These are phyloP conservation scores for Pteropus rufus DNA, from an alignment of 2,797 vertebrate species.

Conservation along the genomic window DNA sequence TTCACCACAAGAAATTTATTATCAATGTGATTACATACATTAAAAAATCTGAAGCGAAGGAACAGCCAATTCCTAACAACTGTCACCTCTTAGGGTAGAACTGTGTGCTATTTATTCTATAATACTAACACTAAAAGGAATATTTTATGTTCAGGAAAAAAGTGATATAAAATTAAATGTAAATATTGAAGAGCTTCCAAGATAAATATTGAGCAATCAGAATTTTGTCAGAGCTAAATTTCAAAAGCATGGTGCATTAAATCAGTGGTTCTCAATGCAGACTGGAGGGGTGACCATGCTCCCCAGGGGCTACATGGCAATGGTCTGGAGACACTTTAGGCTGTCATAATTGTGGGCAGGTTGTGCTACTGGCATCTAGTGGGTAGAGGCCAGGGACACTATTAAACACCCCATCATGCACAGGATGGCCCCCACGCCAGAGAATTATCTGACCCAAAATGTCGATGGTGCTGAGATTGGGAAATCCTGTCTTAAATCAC, in stretches of 20 bases:
- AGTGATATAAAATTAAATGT: background rate
- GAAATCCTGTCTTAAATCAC: background rate
- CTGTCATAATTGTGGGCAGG: background rate
- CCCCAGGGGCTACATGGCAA: background rate
- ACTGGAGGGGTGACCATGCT: accelerated
- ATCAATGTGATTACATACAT: background rate
- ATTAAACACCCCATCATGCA: background rate
- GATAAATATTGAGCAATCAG: background rate
- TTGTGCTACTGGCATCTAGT: background rate
- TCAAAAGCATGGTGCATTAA: background rate
- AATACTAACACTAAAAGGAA: background rate
- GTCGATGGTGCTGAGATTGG: background rate
- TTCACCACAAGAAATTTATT: background rate
- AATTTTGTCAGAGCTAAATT: background rate
- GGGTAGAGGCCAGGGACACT: background rate
- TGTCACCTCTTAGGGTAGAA: background rate
- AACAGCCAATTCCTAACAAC: background rate
- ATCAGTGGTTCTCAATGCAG: background rate
- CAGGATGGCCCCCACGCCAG: background rate
- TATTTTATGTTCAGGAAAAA: background rate
- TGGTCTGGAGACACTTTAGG: background rate
- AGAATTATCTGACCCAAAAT: background rate
- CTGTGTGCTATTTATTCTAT: background rate
- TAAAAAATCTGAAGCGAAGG: background rate
- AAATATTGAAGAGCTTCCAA: background rate